phyloP scores from a whole-genome alignment of 2,797 vertebrate genomes.

The Otolemur crassicaudatus region DNA sequence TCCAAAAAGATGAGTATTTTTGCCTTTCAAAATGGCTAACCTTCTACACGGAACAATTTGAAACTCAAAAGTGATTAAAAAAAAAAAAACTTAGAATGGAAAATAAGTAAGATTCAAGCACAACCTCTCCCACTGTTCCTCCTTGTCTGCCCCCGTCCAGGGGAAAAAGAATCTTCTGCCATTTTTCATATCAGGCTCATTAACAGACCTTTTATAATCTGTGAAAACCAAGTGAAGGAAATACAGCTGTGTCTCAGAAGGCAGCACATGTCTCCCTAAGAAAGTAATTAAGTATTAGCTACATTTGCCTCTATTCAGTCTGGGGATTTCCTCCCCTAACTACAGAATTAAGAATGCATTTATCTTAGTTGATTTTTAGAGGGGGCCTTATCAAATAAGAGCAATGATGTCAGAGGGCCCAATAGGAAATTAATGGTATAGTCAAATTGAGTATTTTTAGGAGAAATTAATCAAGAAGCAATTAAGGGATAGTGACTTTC shows the following conservation, averaged over 20 bases:
- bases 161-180: background rate
- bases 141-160: background rate
- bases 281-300: background rate
- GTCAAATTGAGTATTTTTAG: background rate
- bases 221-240: background rate
- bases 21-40: background rate
- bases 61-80: background rate
- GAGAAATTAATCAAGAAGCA: background rate
- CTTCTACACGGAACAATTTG: background rate
- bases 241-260: background rate
- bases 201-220: background rate
- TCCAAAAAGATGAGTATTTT: background rate
- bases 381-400: background rate
- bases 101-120: background rate
- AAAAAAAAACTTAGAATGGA: background rate
- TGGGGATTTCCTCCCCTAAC: background rate
- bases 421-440: background rate
- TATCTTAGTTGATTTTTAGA: background rate
- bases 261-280: background rate
- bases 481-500: background rate
- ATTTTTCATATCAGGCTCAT: background rate
- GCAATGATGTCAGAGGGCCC: background rate
- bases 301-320: background rate
- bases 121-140: background rate
- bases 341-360: background rate